Conservation (phyloP, 2,797 vertebrate genomes). For the Acanthurus leucopareius region DNA sequence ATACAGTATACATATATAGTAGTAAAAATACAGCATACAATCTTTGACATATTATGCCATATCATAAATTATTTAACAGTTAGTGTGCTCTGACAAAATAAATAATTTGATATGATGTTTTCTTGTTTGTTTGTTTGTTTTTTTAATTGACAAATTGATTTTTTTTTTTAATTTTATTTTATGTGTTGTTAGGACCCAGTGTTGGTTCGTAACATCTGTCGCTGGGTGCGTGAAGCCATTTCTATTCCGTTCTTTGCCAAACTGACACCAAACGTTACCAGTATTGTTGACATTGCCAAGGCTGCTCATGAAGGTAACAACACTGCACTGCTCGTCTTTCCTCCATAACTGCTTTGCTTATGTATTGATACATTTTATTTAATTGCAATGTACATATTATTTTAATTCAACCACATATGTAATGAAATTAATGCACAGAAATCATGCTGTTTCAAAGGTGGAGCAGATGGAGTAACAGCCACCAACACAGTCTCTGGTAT, state of each 20-base stretch:
- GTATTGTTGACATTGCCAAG: conserved; percentile 92
- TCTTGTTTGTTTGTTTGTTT: not conserved
- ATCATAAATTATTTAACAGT: not conserved
- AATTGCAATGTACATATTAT: not conserved
- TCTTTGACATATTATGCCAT: not conserved
- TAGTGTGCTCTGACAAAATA: too few species aligned
- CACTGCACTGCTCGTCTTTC: too few species aligned
- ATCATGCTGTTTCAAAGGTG: conserved; percentile 78
- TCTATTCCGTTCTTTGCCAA: conserved; percentile 96
- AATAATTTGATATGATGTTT: too few species aligned
- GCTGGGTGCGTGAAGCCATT: conserved; percentile 93
- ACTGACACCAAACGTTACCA: conserved; percentile 91
- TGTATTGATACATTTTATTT: not conserved
- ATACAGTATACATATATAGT: not conserved
- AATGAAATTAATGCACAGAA: not conserved
- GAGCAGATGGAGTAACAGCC: conserved; percentile 93
- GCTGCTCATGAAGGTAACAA: conserved; percentile 91
- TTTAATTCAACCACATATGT: not conserved
- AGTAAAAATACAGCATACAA: not conserved
- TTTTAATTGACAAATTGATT: not conserved
- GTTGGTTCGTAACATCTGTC: conserved; percentile 97
- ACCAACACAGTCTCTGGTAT: conserved; percentile 94
- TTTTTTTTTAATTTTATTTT: conserved; percentile 1
- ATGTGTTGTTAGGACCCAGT: conserved; percentile 91
- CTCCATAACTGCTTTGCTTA: not conserved